Evolutionary conservation across 2,797 vertebrate species (phyloP).

Genomic region (Cossypha heuglini): DNA sequence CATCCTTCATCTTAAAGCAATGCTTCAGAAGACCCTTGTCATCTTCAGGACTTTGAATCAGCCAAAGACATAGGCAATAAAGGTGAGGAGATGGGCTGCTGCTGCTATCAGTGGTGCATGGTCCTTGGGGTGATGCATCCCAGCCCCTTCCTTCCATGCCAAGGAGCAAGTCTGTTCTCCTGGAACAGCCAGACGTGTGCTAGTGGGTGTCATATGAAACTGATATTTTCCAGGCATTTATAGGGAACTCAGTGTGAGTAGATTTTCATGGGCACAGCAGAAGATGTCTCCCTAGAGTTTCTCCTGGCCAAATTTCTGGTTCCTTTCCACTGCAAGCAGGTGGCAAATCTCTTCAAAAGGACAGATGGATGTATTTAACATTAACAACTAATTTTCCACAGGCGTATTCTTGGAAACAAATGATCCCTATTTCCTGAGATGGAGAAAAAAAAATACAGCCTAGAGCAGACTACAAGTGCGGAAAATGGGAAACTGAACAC

Average conservation of each 20-base stretch:
- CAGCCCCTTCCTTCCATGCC: accelerated
- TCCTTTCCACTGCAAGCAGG: conserved; percentile 13
- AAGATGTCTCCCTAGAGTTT: background rate
- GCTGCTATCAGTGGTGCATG: background rate
- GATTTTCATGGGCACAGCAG: background rate
- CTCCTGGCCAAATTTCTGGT: background rate
- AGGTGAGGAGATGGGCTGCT: background rate
- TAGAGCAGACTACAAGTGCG: background rate
- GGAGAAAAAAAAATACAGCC: background rate
- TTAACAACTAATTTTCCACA: conserved; percentile 44
- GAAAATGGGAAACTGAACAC: conserved; percentile 28
- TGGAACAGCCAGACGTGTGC: accelerated
- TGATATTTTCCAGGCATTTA: background rate
- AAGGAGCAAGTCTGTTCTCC: background rate
- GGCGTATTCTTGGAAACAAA: background rate
- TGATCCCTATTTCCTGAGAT: conserved; percentile 15
- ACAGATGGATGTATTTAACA: conserved; percentile 24
- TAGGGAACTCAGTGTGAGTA: background rate
- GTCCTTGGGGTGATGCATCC: background rate
- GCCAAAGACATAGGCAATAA: background rate
- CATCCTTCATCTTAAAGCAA: background rate
- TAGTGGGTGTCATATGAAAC: background rate
- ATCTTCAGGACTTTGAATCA: background rate
- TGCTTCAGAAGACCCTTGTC: background rate
- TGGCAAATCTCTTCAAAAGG: conserved; percentile 39